A percentile compares a stretch with the other conserved stretches of the same genome.
phyloP scores from a whole-genome alignment of 2,113 vertebrate genomes.

The Polypterus senegalus region DNA sequence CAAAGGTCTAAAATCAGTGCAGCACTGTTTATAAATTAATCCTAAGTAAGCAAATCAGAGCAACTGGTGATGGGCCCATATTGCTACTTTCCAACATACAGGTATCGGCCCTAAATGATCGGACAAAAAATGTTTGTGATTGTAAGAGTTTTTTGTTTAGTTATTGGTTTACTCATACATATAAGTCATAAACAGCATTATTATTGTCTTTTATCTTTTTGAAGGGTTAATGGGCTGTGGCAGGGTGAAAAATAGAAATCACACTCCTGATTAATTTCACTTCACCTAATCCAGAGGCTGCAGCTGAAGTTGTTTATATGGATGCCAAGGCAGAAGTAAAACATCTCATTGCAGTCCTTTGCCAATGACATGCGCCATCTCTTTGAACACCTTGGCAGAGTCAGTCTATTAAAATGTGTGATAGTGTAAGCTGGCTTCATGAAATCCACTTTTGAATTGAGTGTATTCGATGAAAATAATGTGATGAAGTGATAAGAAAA shows the following conservation, averaged over 20 bases:
- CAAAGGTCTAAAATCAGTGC: no score
- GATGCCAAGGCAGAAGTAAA: background rate
- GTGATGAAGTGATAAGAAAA: background rate
- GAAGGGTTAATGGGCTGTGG: no score
- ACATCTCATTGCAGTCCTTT: background rate
- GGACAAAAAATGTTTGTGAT: no score
- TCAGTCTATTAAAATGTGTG: conserved; percentile 2
- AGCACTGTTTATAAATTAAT: no score
- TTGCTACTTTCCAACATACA: no score
- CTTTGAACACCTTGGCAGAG: background rate
- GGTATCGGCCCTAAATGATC: no score
- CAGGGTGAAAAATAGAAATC: background rate
- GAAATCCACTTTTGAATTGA: background rate
- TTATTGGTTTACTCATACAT: no score
- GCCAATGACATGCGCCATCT: background rate
- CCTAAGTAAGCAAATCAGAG: no score
- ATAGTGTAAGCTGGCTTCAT: background rate
- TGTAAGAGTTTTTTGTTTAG: no score
- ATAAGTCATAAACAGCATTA: no score
- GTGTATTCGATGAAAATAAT: background rate
- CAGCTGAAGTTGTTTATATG: background rate
- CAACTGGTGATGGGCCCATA: no score
- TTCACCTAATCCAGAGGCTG: background rate
- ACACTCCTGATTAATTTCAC: background rate
- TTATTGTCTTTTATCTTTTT: no score